Percentiles rank a stretch among this genome's conserved stretches.
Conservation (phyloP, 2,888 invertebrate species). For the Drosophila fulvimacula region DNA sequence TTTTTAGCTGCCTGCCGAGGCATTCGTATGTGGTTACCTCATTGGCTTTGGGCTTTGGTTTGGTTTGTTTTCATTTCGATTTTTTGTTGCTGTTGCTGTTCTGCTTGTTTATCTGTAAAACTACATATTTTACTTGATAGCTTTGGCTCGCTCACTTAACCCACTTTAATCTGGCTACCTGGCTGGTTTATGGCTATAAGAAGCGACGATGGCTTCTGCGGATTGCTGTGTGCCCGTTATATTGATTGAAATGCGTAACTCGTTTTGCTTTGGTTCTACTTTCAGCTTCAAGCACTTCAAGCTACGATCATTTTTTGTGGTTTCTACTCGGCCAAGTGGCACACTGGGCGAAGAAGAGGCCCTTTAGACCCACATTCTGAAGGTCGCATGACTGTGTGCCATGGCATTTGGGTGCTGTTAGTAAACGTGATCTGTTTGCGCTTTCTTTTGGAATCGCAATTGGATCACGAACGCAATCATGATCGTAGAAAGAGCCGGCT, state of each 20-base stretch:
- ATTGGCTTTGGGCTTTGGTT: constrained; percentile 61
- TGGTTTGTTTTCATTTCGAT: constrained; percentile 68
- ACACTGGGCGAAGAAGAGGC: constrained; percentile 52
- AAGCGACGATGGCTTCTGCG: constrained; percentile 21
- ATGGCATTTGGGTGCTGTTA: constrained; percentile 27
- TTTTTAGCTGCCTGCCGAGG: constrained; percentile 21
- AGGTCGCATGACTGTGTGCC: constrained; percentile 55
- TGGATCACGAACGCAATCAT: constrained; percentile 39
- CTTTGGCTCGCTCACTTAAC: constrained; percentile 72
- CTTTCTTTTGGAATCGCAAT: constrained; percentile 63
- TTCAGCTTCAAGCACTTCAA: constrained; percentile 35
- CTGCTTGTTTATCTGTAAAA: constrained; percentile 56
- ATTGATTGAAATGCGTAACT: constrained; percentile 80
- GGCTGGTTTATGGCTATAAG: constrained; percentile 26
- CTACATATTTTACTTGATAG: constrained; percentile 57
- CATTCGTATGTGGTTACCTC: constrained; percentile 75
- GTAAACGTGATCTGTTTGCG: constrained; percentile 73
- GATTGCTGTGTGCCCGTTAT: constrained; percentile 63
- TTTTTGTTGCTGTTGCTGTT: constrained; percentile 36
- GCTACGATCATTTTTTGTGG: constrained; percentile 22
- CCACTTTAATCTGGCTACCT: constrained; percentile 71
- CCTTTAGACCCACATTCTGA: constrained; percentile 67
- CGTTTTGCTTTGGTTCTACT: constrained; percentile 72
- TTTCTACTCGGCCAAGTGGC: constrained; percentile 14
- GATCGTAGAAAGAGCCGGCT: constrained; percentile 2